Percentiles rank a stretch among this genome's conserved stretches.
These are phyloP conservation scores for Sebastes goodei DNA, from an alignment of 2,797 vertebrate genomes.

Conservation along the genomic window DNA sequence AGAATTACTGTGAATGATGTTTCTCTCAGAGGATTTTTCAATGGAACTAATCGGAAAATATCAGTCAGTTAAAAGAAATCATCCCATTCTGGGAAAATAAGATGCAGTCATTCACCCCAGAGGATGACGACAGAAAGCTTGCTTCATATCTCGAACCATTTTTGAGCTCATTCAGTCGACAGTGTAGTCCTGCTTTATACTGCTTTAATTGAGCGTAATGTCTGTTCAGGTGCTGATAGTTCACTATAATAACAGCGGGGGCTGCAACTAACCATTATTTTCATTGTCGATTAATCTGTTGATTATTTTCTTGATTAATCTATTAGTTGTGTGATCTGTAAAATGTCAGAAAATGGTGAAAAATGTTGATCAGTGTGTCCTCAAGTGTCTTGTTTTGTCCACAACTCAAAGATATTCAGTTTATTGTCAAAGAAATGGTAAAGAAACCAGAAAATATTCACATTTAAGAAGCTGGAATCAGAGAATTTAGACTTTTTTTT, in stretches of 20 bases:
- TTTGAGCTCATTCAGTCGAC: background rate
- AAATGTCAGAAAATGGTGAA: too few relatives aligned
- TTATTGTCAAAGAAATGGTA: too few relatives aligned
- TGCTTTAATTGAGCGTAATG: background rate
- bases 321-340: too few relatives aligned
- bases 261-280: background rate
- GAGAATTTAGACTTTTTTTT: too few relatives aligned
- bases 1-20: background rate
- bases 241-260: background rate
- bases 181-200: background rate
- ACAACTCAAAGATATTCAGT: too few relatives aligned
- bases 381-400: too few relatives aligned
- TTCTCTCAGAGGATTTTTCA: background rate
- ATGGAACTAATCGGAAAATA: background rate
- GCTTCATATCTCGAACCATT: background rate
- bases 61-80: background rate
- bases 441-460: too few relatives aligned
- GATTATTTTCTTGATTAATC: too few relatives aligned
- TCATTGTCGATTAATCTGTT: too few relatives aligned
- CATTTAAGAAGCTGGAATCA: too few relatives aligned
- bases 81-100: background rate
- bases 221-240: background rate
- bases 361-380: fast-evolving
- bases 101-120: too few relatives aligned
- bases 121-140: background rate